Evolutionary conservation across 2,797 vertebrate genomes (phyloP).

Genomic region (Gymnothorax reevesii): DNA sequence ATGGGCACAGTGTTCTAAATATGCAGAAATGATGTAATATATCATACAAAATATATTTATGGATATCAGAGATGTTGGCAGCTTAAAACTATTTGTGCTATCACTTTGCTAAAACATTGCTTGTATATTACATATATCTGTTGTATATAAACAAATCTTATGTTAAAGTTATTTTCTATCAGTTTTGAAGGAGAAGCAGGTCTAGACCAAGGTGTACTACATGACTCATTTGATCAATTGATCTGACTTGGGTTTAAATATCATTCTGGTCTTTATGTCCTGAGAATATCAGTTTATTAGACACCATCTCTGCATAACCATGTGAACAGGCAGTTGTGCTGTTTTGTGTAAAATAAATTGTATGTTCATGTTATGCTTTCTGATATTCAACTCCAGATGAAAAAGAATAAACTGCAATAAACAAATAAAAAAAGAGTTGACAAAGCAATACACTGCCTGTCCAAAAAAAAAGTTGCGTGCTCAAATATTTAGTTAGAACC

Average conservation of each 20-base stretch:
- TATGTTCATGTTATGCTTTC: constrained; percentile 69
- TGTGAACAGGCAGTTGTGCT: constrained; percentile 65
- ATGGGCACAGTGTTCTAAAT: background rate
- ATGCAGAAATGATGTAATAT: background rate
- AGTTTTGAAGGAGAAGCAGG: constrained; percentile 71
- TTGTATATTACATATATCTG: constrained; percentile 54
- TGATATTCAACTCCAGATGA: constrained; percentile 72
- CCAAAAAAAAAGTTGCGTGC: no score
- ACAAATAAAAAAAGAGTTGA: constrained; percentile 63
- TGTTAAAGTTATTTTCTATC: constrained; percentile 59
- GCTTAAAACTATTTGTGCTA: constrained; percentile 43
- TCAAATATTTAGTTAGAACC: no score
- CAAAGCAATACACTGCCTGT: no score
- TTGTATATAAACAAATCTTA: constrained; percentile 66
- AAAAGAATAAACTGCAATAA: constrained; percentile 24
- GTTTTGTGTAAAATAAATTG: constrained; percentile 72
- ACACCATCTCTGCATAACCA: constrained; percentile 56
- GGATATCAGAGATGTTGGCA: constrained; percentile 36
- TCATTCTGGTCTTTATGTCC: constrained; percentile 65
- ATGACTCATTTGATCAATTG: constrained; percentile 69
- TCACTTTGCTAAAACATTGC: constrained; percentile 37
- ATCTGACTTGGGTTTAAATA: constrained; percentile 70
- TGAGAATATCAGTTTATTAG: constrained; percentile 53
- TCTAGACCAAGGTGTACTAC: constrained; percentile 53
- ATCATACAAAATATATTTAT: background rate